These are phyloP conservation scores for Hedychridium roseum DNA, from an alignment of 2,888 invertebrate species.

Conservation along the genomic window DNA sequence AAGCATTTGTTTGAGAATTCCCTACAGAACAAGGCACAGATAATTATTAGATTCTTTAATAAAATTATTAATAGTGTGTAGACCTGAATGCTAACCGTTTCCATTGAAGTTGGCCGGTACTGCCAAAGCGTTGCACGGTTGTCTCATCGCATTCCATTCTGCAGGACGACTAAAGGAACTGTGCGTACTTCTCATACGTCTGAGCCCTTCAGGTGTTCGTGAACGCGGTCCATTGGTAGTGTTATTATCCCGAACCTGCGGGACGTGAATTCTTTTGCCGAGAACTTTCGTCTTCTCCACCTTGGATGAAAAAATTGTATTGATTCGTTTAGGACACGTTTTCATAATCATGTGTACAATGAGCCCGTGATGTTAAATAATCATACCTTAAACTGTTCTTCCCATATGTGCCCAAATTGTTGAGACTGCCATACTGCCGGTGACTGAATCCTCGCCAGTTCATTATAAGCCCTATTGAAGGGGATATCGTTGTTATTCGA, in stretches of 20 bases:
- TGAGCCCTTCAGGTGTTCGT: constrained; percentile 52
- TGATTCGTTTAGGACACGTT: not conserved
- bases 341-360: not conserved
- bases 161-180: constrained; percentile 42
- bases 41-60: constrained; percentile 3
- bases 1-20: constrained; percentile 41
- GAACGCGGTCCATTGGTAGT: constrained; percentile 24
- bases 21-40: constrained; percentile 23
- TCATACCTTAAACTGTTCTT: constrained; percentile 44
- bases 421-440: constrained; percentile 51
- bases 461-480: constrained; percentile 51
- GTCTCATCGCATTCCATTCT: constrained; percentile 43
- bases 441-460: constrained; percentile 50
- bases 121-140: constrained; percentile 37
- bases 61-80: not conserved
- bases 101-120: constrained; percentile 40
- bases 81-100: constrained; percentile 23
- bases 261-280: constrained; percentile 44
- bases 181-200: constrained; percentile 55
- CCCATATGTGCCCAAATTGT: constrained; percentile 44
- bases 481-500: constrained; percentile 45
- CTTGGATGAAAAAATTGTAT: constrained; percentile 26
- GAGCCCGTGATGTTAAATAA: constrained; percentile 1
- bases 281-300: constrained; percentile 41
- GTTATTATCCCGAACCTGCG: constrained; percentile 45